phyloP scores from a whole-genome alignment of 2,888 invertebrate species.

The Noctua comes region DNA sequence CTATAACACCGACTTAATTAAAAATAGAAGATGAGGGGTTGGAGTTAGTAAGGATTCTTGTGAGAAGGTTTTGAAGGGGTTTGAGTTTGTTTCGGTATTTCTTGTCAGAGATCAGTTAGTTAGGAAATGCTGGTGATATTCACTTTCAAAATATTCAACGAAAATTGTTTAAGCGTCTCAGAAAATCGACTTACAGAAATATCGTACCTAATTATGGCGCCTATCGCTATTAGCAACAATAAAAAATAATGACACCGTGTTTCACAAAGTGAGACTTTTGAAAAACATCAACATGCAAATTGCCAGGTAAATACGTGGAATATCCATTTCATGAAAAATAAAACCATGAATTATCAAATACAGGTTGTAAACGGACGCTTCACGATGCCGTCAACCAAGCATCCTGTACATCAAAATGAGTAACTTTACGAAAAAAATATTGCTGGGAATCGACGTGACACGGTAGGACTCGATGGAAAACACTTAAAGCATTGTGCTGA shows the following conservation, averaged over 20 bases:
- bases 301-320: neutral
- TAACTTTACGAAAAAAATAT: too few relatives aligned
- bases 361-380: too few relatives aligned
- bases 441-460: too few relatives aligned
- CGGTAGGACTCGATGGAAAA: too few relatives aligned
- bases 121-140: neutral
- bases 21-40: conserved; percentile 24
- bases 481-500: too few relatives aligned
- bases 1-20: conserved; percentile 44
- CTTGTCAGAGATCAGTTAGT: neutral
- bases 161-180: neutral
- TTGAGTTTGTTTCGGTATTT: neutral
- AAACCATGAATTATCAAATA: neutral
- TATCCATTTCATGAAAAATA: neutral
- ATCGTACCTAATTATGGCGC: neutral
- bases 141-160: neutral
- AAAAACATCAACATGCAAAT: neutral
- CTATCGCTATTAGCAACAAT: neutral
- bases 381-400: too few relatives aligned
- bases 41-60: conserved; percentile 8
- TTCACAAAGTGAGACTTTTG: neutral
- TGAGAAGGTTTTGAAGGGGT: neutral
- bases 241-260: neutral
- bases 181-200: neutral
- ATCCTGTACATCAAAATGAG: too few relatives aligned